Evolutionary conservation across 37 sponge, comb jelly and placozoan species (phyloP), one percentile per base, ranked within the genome.

Genomic region (Oscarella lobularis): DNA sequence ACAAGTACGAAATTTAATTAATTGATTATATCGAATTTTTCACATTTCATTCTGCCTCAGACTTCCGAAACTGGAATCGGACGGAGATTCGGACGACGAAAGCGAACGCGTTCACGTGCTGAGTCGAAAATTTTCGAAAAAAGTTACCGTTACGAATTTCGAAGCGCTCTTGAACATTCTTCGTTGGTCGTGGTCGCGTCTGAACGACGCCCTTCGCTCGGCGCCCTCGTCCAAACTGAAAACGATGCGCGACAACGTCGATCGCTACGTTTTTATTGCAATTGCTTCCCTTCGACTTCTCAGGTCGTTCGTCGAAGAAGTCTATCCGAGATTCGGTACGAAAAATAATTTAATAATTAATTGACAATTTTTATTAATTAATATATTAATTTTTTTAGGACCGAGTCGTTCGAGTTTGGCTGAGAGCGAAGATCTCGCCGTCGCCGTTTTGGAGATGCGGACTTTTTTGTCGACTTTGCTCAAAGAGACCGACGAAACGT

Each of bases 131-230:
- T 48, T 48, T 48, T 48, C 60, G 20, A 48, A 20, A 20, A 48
- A 48, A 48, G 60, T 48, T 48, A n/a, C n/a, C n/a, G n/a, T n/a
- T n/a, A n/a, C n/a, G n/a, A n/a, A n/a, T n/a, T 35, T 88, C 31
- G 68, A 77, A 3, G 80, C 92, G n/a, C 73, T 92, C 29, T 79
- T 88, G 38, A 66, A 72, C 1, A 76, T 92, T 0, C 75, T 92
- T 66, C 81, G 83, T 34, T 92, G 92, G 92, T 66, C 86, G 0
- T 92, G 92, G 92, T 38, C 48, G 0, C n/a, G 41, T 29, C 54
- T 82, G 33, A 9, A 48, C 14, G 31, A 30, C 31, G 4, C 29
- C 35, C 6, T 30, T 34, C 31, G 71, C 33, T 68, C 33, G 71
- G 29, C 71, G 31, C 4, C 31, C 6, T 68, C 71, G 31, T 4